Percentiles rank a stretch among this genome's conserved stretches.
Evolutionary conservation across 1,140 invertebrate genomes (phyloP).

Genomic region (Pseudomyrmex gracilis): DNA sequence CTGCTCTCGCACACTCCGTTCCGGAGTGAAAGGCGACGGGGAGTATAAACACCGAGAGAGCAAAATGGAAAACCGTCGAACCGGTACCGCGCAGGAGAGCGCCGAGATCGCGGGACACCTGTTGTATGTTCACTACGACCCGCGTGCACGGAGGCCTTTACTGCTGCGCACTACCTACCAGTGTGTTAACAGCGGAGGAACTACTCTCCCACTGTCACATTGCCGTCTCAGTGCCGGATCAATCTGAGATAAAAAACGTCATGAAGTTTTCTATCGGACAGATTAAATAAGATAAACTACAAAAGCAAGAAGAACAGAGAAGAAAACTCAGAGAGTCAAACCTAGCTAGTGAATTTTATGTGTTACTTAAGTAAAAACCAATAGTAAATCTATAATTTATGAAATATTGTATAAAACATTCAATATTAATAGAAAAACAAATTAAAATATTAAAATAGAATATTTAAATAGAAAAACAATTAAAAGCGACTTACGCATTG

Average conservation of each 20-base stretch:
- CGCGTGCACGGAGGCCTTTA: constrained; percentile 73
- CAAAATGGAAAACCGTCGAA: constrained; percentile 54
- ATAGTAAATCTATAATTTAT: background rate
- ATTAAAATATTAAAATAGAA: too few relatives aligned
- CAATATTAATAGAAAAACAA: too few relatives aligned
- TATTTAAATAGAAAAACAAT: too few relatives aligned
- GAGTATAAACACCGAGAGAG: constrained; percentile 32
- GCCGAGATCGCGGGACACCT: constrained; percentile 69
- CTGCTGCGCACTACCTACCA: constrained; percentile 73
- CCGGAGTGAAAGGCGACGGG: constrained; percentile 58
- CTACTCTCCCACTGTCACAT: constrained; percentile 69
- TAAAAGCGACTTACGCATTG: too few relatives aligned
- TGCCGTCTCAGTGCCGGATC: constrained; percentile 34
- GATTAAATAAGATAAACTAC: too few relatives aligned
- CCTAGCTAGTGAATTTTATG: too few relatives aligned
- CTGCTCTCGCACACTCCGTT: background rate
- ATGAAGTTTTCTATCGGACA: background rate
- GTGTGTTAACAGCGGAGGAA: constrained; percentile 66
- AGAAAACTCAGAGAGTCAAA: too few relatives aligned
- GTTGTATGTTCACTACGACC: constrained; percentile 74
- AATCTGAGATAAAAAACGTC: background rate
- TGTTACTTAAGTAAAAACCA: background rate
- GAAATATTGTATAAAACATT: background rate
- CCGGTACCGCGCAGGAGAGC: constrained; percentile 44
- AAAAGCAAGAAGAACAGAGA: too few relatives aligned